Evolutionary conservation across 2,888 invertebrate genomes (phyloP).

Genomic region (Acanthoscelides obtectus): DNA sequence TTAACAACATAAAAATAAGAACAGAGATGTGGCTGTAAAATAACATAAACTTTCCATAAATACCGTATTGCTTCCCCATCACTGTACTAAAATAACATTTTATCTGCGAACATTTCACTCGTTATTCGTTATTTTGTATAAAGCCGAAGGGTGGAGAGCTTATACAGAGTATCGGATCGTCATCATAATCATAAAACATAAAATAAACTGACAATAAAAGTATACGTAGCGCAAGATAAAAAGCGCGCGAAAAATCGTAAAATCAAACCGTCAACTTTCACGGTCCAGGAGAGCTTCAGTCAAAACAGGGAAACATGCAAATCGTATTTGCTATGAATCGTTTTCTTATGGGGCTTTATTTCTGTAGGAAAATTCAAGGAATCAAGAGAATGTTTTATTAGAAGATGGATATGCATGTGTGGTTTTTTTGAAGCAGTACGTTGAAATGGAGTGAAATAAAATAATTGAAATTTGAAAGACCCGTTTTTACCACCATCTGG

Average conservation of each 20-base stretch:
- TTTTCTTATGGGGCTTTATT: neutral
- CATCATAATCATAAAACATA: conserved; percentile 24
- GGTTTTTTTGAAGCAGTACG: no score
- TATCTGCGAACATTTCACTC: neutral
- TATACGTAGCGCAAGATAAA: conserved; percentile 15
- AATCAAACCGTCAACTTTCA: conserved; percentile 1
- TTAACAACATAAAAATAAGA: neutral
- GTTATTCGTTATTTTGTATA: neutral
- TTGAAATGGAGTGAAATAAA: no score
- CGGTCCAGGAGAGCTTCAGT: neutral
- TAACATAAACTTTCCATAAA: neutral
- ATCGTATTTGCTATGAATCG: neutral
- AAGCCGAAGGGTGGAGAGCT: neutral
- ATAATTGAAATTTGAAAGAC: no score
- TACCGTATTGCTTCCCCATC: no score
- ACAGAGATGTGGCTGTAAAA: neutral
- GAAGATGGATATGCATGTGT: no score
- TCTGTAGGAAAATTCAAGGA: neutral
- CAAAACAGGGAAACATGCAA: neutral
- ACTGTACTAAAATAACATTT: neutral
- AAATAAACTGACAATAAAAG: conserved; percentile 24
- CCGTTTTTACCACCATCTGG: no score
- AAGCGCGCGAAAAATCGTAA: conserved; percentile 19
- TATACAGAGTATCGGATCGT: conserved; percentile 16
- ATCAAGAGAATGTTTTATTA: no score